Evolutionary conservation across 1,140 invertebrate species (phyloP).

Genomic region (Panagrolaimus sp.): DNA sequence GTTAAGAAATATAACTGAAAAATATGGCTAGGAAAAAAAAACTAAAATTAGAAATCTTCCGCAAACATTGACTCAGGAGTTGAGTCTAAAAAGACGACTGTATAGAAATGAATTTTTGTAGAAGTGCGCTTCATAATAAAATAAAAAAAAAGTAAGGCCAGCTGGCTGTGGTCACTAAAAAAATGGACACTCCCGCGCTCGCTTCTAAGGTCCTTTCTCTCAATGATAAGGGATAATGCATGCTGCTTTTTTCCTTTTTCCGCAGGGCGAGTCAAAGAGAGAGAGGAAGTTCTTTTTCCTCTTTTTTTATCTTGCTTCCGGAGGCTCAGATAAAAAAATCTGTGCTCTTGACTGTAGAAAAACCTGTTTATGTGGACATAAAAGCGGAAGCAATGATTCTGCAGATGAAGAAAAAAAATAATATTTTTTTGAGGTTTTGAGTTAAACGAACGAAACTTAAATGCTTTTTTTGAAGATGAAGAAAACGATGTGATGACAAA

Average conservation of each 20-base stretch:
- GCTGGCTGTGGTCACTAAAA: too few species aligned
- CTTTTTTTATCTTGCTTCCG: not conserved
- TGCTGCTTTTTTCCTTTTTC: too few species aligned
- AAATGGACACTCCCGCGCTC: too few species aligned
- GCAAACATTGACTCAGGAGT: slow-evolving; percentile 18
- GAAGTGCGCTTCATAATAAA: not conserved
- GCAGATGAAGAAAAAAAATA: too few species aligned
- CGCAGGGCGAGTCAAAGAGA: not conserved
- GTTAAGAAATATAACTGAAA: not conserved
- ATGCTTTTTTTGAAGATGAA: too few species aligned
- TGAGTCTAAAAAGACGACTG: not conserved
- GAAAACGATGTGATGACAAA: too few species aligned
- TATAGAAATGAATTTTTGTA: not conserved
- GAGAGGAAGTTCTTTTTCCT: slow-evolving; percentile 10
- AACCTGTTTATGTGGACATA: slow-evolving; percentile 15
- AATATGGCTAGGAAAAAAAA: slow-evolving; percentile 1
- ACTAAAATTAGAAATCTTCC: slow-evolving; percentile 18
- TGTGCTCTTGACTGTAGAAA: not conserved
- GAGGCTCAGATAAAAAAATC: too few species aligned
- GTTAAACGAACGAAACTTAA: too few species aligned
- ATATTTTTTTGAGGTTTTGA: too few species aligned
- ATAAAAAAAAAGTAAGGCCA: too few species aligned
- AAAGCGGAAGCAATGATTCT: slow-evolving; percentile 15
- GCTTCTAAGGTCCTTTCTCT: too few species aligned
- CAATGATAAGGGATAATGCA: too few species aligned